Conservation (phyloP, 2,888 invertebrate genomes). For the Villa cingulata region DNA sequence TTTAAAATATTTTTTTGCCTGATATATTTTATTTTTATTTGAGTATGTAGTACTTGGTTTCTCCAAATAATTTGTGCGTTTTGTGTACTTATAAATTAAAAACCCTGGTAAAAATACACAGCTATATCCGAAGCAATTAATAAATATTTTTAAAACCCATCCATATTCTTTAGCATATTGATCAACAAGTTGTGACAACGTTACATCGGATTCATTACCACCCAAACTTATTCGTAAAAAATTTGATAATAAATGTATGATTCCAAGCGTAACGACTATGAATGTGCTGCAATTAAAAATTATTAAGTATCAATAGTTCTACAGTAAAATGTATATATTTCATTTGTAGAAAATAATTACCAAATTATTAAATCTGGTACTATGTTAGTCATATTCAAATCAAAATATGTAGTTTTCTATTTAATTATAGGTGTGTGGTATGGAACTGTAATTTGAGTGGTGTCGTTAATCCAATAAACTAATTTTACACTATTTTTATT, state of each 20-base stretch:
- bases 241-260: slow-evolving; percentile 32
- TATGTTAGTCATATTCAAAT: slow-evolving; percentile 34
- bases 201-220: slow-evolving; percentile 26
- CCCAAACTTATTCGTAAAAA: slow-evolving; percentile 26
- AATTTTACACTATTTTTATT: too few species aligned
- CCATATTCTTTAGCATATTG: slow-evolving; percentile 41
- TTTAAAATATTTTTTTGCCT: background rate
- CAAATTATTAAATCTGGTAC: slow-evolving; percentile 35
- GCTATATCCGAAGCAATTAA: slow-evolving; percentile 77
- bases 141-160: slow-evolving; percentile 63
- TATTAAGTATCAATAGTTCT: background rate
- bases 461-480: too few species aligned
- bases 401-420: too few species aligned
- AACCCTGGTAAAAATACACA: slow-evolving; percentile 79
- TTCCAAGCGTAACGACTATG: slow-evolving; percentile 24
- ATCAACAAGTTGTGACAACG: slow-evolving; percentile 34
- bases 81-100: slow-evolving; percentile 67
- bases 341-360: slow-evolving; percentile 8
- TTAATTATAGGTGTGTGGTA: too few species aligned
- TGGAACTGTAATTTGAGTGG: too few species aligned
- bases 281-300: slow-evolving; percentile 20
- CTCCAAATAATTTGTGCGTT: slow-evolving; percentile 65
- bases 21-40: background rate
- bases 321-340: too few species aligned
- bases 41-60: slow-evolving; percentile 44